These are phyloP conservation scores for Okapia johnstoni DNA, from an alignment of 2,113 vertebrate genomes.

Conservation along the genomic window DNA sequence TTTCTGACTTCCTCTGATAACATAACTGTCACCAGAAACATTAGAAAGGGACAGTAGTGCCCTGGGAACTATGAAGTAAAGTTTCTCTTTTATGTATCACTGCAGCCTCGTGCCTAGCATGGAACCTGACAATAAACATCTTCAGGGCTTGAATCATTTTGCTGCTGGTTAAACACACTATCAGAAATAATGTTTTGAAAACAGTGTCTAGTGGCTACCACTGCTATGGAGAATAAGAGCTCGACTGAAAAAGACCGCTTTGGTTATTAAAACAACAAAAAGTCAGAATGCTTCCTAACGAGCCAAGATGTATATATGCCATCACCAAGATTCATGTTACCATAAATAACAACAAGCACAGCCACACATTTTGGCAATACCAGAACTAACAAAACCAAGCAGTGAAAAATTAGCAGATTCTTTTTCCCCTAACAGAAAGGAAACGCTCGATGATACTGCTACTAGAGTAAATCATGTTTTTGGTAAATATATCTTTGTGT, in stretches of 20 bases:
- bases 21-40: neutral
- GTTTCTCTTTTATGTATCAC: neutral
- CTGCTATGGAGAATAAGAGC: neutral
- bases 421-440: conserved; percentile 21
- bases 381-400: neutral
- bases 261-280: conserved; percentile 2
- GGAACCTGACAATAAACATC: neutral
- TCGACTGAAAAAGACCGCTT: neutral
- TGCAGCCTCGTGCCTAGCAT: neutral
- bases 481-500: conserved; percentile 46
- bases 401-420: neutral
- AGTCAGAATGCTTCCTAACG: neutral
- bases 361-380: neutral
- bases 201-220: neutral
- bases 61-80: neutral
- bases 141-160: neutral
- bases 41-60: neutral
- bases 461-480: conserved; percentile 26
- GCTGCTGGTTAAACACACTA: neutral
- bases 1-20: neutral
- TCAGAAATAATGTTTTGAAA: neutral
- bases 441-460: conserved; percentile 12
- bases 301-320: neutral
- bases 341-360: neutral
- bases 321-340: neutral